These are phyloP conservation scores for Tetraneura akinire DNA, from an alignment of 1,140 invertebrate species.

Conservation along the genomic window DNA sequence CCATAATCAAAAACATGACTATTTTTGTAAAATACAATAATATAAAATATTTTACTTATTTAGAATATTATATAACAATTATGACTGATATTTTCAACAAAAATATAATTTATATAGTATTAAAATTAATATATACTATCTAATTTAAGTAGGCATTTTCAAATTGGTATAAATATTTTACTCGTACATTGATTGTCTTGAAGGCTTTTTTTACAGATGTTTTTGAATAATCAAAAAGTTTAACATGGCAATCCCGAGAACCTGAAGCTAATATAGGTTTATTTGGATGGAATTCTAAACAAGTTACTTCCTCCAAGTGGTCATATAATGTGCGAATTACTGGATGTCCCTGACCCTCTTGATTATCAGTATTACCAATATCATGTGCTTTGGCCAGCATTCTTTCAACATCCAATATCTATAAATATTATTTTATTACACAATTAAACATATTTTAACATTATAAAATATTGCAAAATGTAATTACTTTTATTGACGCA, in stretches of 20 bases:
- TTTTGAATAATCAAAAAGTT: conserved; percentile 97
- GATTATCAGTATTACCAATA: conserved; percentile 64
- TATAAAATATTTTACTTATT: no score
- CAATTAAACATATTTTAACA: not conserved
- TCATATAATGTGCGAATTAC: conserved; percentile 98
- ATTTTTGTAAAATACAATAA: no score
- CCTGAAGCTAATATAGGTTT: conserved; percentile 92
- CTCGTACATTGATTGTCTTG: conserved; percentile 87
- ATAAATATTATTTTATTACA: not conserved
- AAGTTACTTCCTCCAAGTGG: conserved; percentile 96
- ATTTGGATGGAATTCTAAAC: conserved; percentile 93
- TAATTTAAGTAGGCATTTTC: not conserved
- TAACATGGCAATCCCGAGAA: conserved; percentile 89
- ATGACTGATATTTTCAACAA: no score
- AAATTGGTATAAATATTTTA: conserved; percentile 54
- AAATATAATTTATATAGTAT: no score
- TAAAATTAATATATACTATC: not conserved
- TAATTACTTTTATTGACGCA: conserved; percentile 87
- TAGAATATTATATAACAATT: no score
- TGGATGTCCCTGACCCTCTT: conserved; percentile 86
- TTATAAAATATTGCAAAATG: not conserved
- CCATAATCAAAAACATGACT: no score
- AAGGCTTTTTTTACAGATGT: conserved; percentile 97
- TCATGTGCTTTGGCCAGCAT: conserved; percentile 95
- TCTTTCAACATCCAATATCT: conserved; percentile 95